Evolutionary conservation across 1,140 invertebrate species (phyloP).

Genomic region (Magallana gigas): DNA sequence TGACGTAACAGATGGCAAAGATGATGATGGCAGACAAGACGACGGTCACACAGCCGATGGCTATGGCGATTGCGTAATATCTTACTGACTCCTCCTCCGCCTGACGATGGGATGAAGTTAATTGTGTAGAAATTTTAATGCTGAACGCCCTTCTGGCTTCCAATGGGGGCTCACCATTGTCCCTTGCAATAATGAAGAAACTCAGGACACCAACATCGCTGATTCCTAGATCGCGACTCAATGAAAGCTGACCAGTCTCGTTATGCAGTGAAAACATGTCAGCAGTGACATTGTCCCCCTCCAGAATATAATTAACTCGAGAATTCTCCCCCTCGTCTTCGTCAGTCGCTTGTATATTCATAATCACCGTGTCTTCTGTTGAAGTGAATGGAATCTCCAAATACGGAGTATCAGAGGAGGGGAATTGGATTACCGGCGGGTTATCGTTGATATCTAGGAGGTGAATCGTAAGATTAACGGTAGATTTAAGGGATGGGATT

Average conservation of each 20-base stretch:
- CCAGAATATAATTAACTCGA: constrained; percentile 89
- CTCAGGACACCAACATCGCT: constrained; percentile 48
- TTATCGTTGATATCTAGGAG: constrained; percentile 93
- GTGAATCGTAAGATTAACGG: constrained; percentile 60
- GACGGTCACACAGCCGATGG: constrained; percentile 70
- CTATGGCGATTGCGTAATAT: constrained; percentile 67
- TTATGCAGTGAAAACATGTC: constrained; percentile 92
- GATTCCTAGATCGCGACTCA: constrained; percentile 79
- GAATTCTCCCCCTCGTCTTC: constrained; percentile 96
- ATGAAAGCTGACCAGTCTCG: constrained; percentile 87
- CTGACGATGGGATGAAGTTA: background rate
- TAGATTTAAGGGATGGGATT: constrained; percentile 73
- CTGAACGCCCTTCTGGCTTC: constrained; percentile 41
- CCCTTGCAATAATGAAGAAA: constrained; percentile 54
- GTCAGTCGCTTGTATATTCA: constrained; percentile 92
- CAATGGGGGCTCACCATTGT: constrained; percentile 47
- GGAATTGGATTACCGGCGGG: constrained; percentile 83
- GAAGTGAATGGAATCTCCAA: constrained; percentile 60
- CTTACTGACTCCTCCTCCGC: constrained; percentile 47
- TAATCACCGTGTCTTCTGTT: constrained; percentile 60
- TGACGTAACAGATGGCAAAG: constrained; percentile 69
- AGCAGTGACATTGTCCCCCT: constrained; percentile 81
- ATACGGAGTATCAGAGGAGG: constrained; percentile 63
- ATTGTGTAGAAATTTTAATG: constrained; percentile 49
- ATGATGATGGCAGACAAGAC: constrained; percentile 71